Conservation (phyloP, 2,888 invertebrate species). For the Protodeltote pygarga region DNA sequence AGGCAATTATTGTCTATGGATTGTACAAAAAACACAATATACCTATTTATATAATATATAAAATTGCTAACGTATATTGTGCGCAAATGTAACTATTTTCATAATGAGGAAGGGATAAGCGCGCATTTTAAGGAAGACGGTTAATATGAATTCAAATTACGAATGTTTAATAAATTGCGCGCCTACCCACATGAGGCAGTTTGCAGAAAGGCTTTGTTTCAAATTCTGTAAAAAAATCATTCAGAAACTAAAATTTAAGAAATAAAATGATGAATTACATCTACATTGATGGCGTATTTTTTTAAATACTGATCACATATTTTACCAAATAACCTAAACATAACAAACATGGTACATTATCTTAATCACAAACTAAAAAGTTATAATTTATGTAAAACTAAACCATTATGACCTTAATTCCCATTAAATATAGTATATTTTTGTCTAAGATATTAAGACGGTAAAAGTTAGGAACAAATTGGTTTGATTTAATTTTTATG, state of each 20-base stretch:
- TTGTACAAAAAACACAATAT: background rate
- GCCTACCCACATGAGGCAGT: constrained; percentile 7
- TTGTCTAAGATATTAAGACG: constrained; percentile 15
- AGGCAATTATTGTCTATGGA: no score
- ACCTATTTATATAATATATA: background rate
- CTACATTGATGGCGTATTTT: constrained; percentile 24
- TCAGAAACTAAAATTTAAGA: constrained; percentile 2
- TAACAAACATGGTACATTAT: constrained; percentile 13
- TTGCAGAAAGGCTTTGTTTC: constrained; percentile 18
- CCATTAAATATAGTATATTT: constrained; percentile 11
- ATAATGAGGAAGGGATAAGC: constrained; percentile 9
- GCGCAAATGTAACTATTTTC: constrained; percentile 20
- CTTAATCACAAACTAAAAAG: constrained; percentile 13
- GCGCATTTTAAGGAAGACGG: background rate
- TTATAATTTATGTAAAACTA: constrained; percentile 6
- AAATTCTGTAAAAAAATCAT: background rate
- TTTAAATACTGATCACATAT: constrained; percentile 40
- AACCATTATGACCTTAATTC: constrained; percentile 6
- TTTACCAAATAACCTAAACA: constrained; percentile 24
- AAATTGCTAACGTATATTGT: constrained; percentile 17
- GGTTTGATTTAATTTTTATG: no score
- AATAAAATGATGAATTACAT: background rate
- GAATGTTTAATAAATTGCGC: background rate
- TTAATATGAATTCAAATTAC: no score
- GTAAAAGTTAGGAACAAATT: no score